Base-by-base conservation (phyloP, 2,888 invertebrate genomes). In the Acleris emargana region DNA sequence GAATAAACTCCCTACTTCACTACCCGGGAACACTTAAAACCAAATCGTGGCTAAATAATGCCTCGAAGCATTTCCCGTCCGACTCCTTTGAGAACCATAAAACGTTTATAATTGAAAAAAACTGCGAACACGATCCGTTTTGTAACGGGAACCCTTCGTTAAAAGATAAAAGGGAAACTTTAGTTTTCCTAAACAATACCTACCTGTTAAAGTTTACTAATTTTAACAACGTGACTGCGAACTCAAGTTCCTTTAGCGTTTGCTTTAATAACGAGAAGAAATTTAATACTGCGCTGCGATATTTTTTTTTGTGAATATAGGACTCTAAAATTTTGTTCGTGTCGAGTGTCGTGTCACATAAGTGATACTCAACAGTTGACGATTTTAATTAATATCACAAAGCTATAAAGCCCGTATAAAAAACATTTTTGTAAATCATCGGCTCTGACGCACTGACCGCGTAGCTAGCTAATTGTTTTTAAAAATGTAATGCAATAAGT, bases 121-220 rank as follows among this genome's bases (percentile, higher is more conserved):
- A 61, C 53, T 64, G 67, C 67, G 58, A 63, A 72, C 66, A 69
- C 67, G 62, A 64, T 45, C 54, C 50, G 43, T 72, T 72, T 71
- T 73, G 71, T 68, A 71, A 72, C 67, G 53, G 38, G 71, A 77
- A 74, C 70, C 77, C 76, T 81, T 81, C 71, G 78, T 82, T 80
- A 80, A 73, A 77, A 76, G 74, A 78, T 78, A 71, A 82, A 81
- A 77, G 76, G 71, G 57, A 75, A 80, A 77, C 72, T 75, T 75
- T 69, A 71, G 59, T 67, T 67, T 53, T 53, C 7, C 53, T 67
- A 49, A 67, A 67, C 69, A 70, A 67, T 72, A 72, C 71, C 73
- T 72, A 72, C 71, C 73, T 69, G 62, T 69, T 71, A 70, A 75
- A 72, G 74, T 72, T 69, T 72, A 74, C 72, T 70, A 73, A 74